These are phyloP conservation scores for Platypus cylindrus DNA, from an alignment of 2,888 invertebrate species.

Conservation along the genomic window DNA sequence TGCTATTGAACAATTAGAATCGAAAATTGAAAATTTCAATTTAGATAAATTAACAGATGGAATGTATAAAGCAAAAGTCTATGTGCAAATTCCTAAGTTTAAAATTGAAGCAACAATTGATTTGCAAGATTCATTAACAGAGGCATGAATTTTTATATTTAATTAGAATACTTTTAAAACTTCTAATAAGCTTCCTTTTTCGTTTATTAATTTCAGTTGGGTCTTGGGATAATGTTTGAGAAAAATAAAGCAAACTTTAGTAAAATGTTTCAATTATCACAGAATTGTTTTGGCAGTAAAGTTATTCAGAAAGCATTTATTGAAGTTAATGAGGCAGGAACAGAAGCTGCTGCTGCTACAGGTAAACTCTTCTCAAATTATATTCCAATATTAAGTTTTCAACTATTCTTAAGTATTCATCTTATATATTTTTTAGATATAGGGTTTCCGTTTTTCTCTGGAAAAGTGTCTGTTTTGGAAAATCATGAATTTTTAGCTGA, in stretches of 20 bases:
- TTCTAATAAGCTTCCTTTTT: neutral
- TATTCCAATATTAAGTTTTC: too few species aligned
- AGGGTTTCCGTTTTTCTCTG: neutral
- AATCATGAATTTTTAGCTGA: conserved; percentile 15
- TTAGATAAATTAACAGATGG: conserved; percentile 39
- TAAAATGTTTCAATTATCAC: conserved; percentile 41
- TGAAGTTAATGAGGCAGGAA: conserved; percentile 78
- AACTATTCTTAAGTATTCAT: neutral
- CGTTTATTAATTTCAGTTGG: conserved; percentile 51
- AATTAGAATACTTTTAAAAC: too few species aligned
- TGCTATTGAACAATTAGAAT: conserved; percentile 50
- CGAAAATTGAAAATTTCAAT: conserved; percentile 44
- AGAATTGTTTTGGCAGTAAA: conserved; percentile 48
- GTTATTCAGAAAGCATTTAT: conserved; percentile 75
- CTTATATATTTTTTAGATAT: neutral
- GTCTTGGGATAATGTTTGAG: conserved; percentile 53
- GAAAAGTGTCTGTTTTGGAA: conserved; percentile 3
- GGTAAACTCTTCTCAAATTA: conserved; percentile 48
- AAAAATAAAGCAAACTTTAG: conserved; percentile 46
- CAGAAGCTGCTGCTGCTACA: conserved; percentile 73
- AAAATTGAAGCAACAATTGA: conserved; percentile 64
- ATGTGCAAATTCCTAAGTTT: conserved; percentile 65
- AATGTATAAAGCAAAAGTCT: conserved; percentile 43
- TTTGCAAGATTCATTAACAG: conserved; percentile 45
- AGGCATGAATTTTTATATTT: too few species aligned